A percentile compares a stretch with the other conserved stretches of the same genome.
Conservation (phyloP, 2,797 vertebrate genomes). For the Gephyroberyx darwinii region DNA sequence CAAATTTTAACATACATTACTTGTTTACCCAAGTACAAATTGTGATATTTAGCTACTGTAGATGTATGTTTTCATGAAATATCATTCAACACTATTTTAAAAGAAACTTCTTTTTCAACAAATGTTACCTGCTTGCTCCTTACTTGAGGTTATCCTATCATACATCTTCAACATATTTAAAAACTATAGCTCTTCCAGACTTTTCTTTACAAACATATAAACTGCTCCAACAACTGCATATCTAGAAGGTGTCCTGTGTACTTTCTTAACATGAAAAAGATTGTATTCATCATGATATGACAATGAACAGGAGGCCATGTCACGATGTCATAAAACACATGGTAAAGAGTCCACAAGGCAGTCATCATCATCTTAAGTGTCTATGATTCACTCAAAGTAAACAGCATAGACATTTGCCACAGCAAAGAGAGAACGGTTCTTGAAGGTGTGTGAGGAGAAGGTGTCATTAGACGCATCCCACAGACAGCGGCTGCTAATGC, state of each 20-base stretch:
- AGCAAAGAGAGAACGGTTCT: constrained; percentile 88
- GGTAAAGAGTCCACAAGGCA: neutral
- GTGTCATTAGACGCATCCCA: constrained; percentile 87
- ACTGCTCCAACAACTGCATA: neutral
- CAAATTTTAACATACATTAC: neutral
- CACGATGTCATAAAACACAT: neutral
- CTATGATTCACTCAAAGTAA: constrained; percentile 84
- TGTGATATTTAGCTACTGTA: neutral
- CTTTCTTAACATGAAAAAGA: no score
- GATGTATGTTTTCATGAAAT: neutral
- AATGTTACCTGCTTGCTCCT: neutral
- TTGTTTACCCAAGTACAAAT: neutral
- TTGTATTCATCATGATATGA: no score
- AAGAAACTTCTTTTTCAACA: neutral
- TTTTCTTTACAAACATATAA: neutral
- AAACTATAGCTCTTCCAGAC: neutral
- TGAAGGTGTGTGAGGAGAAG: constrained; percentile 84
- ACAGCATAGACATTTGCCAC: constrained; percentile 87
- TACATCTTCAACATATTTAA: neutral
- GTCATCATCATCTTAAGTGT: neutral
- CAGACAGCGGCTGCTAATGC: constrained; percentile 89
- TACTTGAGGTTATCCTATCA: neutral
- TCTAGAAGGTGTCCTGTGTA: neutral
- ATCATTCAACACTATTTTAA: neutral
- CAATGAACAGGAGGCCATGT: no score